Base-by-base conservation (phyloP, 2,113 vertebrate genomes). In the Tauraco erythrolophus region DNA sequence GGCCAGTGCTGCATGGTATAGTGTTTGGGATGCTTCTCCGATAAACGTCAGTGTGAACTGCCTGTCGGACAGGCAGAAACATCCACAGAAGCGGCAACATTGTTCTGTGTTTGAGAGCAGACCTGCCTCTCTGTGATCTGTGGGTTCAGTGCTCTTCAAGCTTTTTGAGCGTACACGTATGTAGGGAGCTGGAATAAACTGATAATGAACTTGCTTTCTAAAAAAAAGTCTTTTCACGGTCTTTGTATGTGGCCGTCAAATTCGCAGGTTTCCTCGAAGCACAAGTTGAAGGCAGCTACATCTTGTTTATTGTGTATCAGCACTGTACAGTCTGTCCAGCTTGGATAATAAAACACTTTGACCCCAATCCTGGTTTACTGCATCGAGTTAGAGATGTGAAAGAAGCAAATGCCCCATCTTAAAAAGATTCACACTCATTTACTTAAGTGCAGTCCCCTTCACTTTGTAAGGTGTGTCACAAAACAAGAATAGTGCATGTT, bases 1-100 rank as follows among this genome's bases (percentile, higher is more conserved):
- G 1, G 30, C 68, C 46, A 8, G 39, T 28, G 41, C 65, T 84
- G 58, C 31, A 19, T 2, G 1, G 25, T 13, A 2, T 2, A 0
- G 31, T 39, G 62, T 46, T 84, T 48, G 41, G n/a, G 68, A 24
- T 74, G 33, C 50, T 77, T 65, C 78, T 92, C 17, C 9, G 10
- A 15, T 65, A 58, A 69, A 43, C 30, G 19, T 19, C 31, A n/a
- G 57, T 19, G 9, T 39, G 58, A 72, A 5, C 43, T 89, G 24
- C 62, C 17, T n/a, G 27, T 46, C 2, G 1, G 37, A n/a, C 68
- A 69, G 57, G 39, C 68, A 72, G 19, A 61, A 54, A 10, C 22
- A 62, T 48, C 57, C 62, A 16, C 43, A 68, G 22, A 71, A 68
- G 43, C 19, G 48, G 10, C 19, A 41, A 17, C 5, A 1, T 35